Base-by-base conservation (phyloP, 2,888 invertebrate genomes). In the Hemistola chrysoprasaria region DNA sequence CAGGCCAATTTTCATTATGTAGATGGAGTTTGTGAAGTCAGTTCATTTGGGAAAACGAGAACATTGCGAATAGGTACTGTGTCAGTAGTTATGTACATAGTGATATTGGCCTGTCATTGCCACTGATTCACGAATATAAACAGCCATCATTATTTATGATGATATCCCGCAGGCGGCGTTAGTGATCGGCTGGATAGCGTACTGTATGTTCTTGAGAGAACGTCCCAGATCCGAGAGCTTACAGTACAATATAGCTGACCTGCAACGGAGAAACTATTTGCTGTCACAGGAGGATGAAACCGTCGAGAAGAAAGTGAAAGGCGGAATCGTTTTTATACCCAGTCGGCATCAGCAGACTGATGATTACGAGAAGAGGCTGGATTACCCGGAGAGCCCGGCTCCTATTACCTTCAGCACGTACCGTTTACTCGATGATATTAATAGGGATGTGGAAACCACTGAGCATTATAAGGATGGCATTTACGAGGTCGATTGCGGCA, bases 201-300 rank as follows among this genome's bases (percentile, higher is more conserved):
- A 79, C 60, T 86, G 84, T 56, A 81, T 88, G 85, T 88, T 88
- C 53, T 61, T 76, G 41, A 74, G 73, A 38, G 87, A 88, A 43
- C 66, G 76, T 11, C 83, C 81, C 50, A 85, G 78, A 44, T 74
- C 81, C 0, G 81, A 83, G 40, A 47, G 34, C 8, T 67, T 69
- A 39, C 86, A 85, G 10, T 76, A 76, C 50, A 68, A 72, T 10
- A 79, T 88, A 50, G 54, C 73, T 0, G 86, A 87, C 49, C 36
- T 86, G 8, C 59, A 73, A 30, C 65, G 64, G 6, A 73, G 56
- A 38, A 80, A 80, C 47, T 47, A 65, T 11, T 52, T 77, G 31
- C 39, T 80, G 3, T 62, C 69, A 0, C 56, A 65, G 7, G 60
- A 65, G 4, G 71, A 76, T 8, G 52, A 56, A n/a, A 52, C 49